Evolutionary conservation across 2,797 vertebrate genomes (phyloP).

Genomic region (Sebastes trivittatus): DNA sequence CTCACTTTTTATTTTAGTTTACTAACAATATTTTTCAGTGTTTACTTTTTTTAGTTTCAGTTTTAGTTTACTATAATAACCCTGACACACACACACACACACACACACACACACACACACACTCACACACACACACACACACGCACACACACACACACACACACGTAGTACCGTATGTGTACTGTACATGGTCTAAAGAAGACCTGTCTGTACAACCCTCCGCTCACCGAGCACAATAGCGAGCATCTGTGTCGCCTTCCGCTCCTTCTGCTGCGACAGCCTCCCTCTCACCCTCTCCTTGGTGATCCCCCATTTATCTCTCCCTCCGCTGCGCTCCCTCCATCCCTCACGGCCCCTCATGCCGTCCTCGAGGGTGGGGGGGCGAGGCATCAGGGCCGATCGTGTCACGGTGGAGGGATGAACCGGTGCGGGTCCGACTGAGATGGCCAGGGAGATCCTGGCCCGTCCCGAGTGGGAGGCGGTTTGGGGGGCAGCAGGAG

Average conservation of each 20-base stretch:
- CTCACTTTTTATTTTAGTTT: too few species aligned
- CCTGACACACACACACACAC: neutral
- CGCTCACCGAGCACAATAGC: conserved; percentile 83
- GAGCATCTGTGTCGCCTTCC: conserved; percentile 85
- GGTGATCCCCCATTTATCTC: conserved; percentile 67
- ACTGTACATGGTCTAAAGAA: neutral
- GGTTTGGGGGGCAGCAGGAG: conserved; percentile 37
- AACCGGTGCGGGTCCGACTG: conserved; percentile 68
- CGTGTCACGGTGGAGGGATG: conserved; percentile 51
- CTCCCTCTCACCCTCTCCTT: conserved; percentile 80
- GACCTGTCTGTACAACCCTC: neutral
- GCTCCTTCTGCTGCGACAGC: conserved; percentile 85
- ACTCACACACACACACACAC: too few species aligned
- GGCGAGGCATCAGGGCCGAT: conserved; percentile 66
- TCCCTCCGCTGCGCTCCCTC: conserved; percentile 64
- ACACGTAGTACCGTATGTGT: neutral
- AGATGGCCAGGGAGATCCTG: conserved; percentile 76
- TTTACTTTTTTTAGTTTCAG: too few species aligned
- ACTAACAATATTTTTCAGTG: too few species aligned
- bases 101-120: neutral
- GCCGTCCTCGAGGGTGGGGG: conserved; percentile 68
- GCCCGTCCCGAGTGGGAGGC: conserved; percentile 51
- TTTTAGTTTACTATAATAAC: too few species aligned
- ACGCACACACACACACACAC: too few species aligned
- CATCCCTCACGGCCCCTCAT: conserved; percentile 73